Evolutionary conservation across 2,888 invertebrate genomes (phyloP), one percentile per base, ranked within the genome.

Genomic region (Yponomeuta malinellus): DNA sequence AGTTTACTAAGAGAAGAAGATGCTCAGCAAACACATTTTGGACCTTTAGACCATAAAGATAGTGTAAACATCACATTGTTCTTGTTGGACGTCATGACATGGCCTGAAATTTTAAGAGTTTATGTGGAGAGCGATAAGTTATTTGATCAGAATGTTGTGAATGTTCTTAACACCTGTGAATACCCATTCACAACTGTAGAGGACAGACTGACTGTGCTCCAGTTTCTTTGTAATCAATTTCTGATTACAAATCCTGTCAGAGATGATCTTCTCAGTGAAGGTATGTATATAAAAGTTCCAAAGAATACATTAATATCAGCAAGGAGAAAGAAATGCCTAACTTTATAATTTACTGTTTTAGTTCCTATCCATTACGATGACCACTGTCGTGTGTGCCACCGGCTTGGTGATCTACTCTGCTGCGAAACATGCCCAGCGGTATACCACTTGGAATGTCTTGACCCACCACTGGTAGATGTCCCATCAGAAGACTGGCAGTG

Each of bases 371-470:
- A 96, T 83, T 97, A 98, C 87, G 98, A 98, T 86, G 98, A 98
- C 87, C 97, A 98, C 85, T 98, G 98, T 81, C 93, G 98, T 74
- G 96, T 97, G 43, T 98, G 98, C 81, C 98, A 98, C 86, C 95
- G 97, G 73, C 91, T 98, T 72, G 99, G 99, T 43, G 98, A 99
- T 86, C 93, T 99, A 70, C 89, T 99, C 12, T 99, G 99, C 84
- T 99, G 99, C 89, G 99, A 99, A 90, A 98, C 98, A 3, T 99
- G 99, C 82, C 98, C 99, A 31, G 99, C 99, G 48, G 98, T 99
- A 33, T 99, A 98, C 87, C 99, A 99, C 87, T 93, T 99, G 82
- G 97, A 97, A 80, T 99, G 99, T 92, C 97, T 98, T 70, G 98
- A 98, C 83, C 99, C 99, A 70, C 98, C 98, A 12, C 91, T 99